Base-by-base conservation (phyloP, 2,888 invertebrate species). In the Epirrita christyi region DNA sequence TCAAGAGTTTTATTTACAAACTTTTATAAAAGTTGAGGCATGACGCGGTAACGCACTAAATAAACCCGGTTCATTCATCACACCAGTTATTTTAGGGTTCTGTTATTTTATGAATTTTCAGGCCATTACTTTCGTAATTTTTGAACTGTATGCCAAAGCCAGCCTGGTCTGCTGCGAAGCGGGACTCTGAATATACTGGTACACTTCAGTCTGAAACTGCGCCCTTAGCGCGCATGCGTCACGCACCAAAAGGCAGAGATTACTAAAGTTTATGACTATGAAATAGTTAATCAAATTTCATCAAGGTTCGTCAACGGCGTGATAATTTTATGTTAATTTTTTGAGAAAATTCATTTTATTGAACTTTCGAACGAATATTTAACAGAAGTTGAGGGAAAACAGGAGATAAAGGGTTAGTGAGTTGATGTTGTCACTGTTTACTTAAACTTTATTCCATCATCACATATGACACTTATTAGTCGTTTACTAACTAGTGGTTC, bases 131-230 rank as follows among this genome's bases (percentile, higher is more conserved):
- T 43, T 40, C 59, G 59, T 55, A 59, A 55, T 41, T 54, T 57
- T 43, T 2, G 13, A 27, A 37, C 29, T 9, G 32, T 37, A 11
- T 37, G 27, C 29, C 50, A 15, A 15, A 45, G 36, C 28, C 29
- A 14, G 45, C 44, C 63, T 50, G 54, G 67, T 67, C 68, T 67
- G 67, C 50, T 52, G 64, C 47, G 67, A 59, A 59, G 53, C 68
- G 57, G 49, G 60, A 47, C 63, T 64, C 63, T 55, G 64, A 65
- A 67, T 64, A 67, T 57, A 76, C 75, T 76, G 73, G 61, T 63
- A 60, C 51, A 13, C 54, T 64, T 61, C 50, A 67, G 65, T 55
- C 40, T 55, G 48, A 55, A 50, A 56, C 15, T 42, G 41, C 28
- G 38, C 40, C 13, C 28, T 27, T 10, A 65, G 0, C 60, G 61